phyloP scores from a whole-genome alignment of 2,888 invertebrate genomes.

The Nephrotoma flavescens region DNA sequence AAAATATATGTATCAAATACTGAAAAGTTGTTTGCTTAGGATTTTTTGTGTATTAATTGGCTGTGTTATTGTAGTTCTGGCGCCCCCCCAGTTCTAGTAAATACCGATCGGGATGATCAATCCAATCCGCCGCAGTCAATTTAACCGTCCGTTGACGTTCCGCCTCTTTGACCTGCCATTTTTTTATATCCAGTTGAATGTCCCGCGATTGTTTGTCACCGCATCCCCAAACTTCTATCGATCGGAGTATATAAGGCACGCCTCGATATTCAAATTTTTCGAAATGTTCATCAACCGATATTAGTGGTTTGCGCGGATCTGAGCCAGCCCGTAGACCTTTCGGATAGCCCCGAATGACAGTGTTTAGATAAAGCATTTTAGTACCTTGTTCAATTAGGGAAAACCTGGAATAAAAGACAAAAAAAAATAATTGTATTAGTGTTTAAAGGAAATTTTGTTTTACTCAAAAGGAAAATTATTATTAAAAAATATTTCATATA shows the following conservation, averaged over 20 bases:
- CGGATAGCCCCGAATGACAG: slow-evolving; percentile 69
- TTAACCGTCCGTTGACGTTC: slow-evolving; percentile 77
- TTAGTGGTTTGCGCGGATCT: slow-evolving; percentile 60
- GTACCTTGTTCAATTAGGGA: slow-evolving; percentile 45
- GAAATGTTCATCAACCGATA: slow-evolving; percentile 61
- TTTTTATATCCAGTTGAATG: slow-evolving; percentile 75
- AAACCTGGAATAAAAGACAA: slow-evolving; percentile 28
- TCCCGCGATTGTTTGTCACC: slow-evolving; percentile 65
- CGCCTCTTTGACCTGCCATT: slow-evolving; percentile 80
- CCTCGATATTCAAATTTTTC: slow-evolving; percentile 52
- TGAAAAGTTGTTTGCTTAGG: background rate
- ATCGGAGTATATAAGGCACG: slow-evolving; percentile 44
- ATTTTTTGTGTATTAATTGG: slow-evolving; percentile 30
- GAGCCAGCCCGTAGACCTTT: slow-evolving; percentile 68
- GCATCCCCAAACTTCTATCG: slow-evolving; percentile 75
- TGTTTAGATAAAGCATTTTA: slow-evolving; percentile 74
- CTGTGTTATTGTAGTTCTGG: slow-evolving; percentile 59
- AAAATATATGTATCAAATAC: background rate
- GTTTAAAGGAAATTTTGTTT: background rate
- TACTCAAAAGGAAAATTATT: background rate
- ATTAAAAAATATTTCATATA: slow-evolving; percentile 27
- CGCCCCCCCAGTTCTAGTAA: slow-evolving; percentile 76
- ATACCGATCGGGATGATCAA: slow-evolving; percentile 90
- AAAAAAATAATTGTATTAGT: slow-evolving; percentile 7
- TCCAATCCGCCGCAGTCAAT: slow-evolving; percentile 79